These are phyloP conservation scores for Pogonocichla stellata DNA, from an alignment of 2,113 vertebrate species.

Conservation along the genomic window DNA sequence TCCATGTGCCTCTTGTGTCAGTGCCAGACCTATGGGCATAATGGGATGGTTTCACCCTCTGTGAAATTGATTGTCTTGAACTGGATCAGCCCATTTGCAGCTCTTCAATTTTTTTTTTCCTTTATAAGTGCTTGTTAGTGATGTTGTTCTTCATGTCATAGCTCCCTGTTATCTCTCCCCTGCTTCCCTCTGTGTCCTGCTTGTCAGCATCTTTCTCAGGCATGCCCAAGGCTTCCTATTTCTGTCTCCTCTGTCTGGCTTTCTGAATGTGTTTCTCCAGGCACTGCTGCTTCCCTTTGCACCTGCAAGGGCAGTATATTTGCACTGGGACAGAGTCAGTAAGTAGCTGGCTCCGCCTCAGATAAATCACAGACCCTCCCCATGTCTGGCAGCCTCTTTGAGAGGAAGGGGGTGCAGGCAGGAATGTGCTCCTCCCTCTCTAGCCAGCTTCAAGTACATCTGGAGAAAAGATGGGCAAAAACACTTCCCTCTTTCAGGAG, in stretches of 20 bases:
- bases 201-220: neutral
- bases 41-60: neutral
- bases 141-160: neutral
- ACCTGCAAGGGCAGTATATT: neutral
- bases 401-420: neutral
- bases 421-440: neutral
- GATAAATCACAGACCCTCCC: slow-evolving; percentile 24
- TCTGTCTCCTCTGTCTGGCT: neutral
- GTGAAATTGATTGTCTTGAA: neutral
- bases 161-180: neutral
- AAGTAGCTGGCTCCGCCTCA: neutral
- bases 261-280: neutral
- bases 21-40: neutral
- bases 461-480: neutral
- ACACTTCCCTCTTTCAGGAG: neutral
- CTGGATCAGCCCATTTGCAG: neutral
- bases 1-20: neutral
- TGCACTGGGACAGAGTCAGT: neutral
- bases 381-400: neutral
- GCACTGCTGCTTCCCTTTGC: neutral
- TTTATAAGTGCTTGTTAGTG: neutral
- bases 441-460: neutral
- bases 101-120: neutral
- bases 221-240: neutral
- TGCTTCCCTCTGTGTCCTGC: neutral